A percentile compares a stretch with the other conserved stretches of the same genome.
phyloP scores from a whole-genome alignment of 2,888 invertebrate genomes.

The Cephus pulcher region DNA sequence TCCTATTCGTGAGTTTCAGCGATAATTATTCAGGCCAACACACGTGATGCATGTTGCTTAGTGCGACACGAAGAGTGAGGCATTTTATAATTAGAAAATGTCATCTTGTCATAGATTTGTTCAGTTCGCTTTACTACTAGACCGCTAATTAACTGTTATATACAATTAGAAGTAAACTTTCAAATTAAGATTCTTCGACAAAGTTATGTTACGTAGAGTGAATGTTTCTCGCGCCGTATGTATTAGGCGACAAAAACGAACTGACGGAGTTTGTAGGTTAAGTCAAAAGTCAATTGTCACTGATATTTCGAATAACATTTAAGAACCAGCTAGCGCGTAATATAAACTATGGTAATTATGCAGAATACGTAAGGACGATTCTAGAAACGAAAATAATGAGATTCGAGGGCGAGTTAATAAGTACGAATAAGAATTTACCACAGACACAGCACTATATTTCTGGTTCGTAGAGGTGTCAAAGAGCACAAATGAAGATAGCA shows the following conservation, averaged over 20 bases:
- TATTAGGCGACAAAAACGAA: background rate
- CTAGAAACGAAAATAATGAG: background rate
- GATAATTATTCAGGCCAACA: background rate
- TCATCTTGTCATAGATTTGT: background rate
- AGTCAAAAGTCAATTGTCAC: background rate
- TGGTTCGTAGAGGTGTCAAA: background rate
- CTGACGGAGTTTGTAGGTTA: background rate
- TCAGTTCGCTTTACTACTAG: background rate
- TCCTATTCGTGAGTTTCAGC: background rate
- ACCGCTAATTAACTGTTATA: background rate
- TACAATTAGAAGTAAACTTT: background rate
- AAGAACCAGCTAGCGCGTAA: background rate
- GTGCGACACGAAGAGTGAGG: background rate
- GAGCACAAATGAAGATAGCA: background rate
- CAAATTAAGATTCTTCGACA: background rate
- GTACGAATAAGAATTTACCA: background rate
- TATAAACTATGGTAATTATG: slow-evolving; percentile 2
- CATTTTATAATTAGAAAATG: background rate
- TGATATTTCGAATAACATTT: background rate
- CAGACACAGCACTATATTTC: background rate
- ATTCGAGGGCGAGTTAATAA: background rate
- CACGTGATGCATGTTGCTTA: background rate
- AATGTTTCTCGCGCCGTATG: background rate
- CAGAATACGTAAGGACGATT: background rate
- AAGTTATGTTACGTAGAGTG: background rate